Evolutionary conservation across 2,797 vertebrate species (phyloP).

Genomic region (Fringilla coelebs): DNA sequence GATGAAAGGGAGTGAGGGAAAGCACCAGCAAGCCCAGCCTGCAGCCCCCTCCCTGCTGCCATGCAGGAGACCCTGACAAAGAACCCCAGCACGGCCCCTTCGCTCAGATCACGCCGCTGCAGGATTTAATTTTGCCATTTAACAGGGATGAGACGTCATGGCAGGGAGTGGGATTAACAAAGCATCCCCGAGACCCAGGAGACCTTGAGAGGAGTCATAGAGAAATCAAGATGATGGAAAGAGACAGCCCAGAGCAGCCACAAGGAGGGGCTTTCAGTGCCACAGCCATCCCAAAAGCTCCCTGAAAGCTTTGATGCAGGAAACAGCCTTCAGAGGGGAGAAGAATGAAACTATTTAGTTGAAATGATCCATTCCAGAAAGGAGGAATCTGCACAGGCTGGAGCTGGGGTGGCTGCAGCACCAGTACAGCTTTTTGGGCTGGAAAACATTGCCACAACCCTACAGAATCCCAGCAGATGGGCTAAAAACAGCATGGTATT

Average conservation of each 20-base stretch:
- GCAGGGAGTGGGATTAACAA: background rate
- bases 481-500: background rate
- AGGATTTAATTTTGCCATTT: background rate
- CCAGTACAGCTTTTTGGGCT: background rate
- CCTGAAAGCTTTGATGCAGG: background rate
- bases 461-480: background rate
- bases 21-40: background rate
- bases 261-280: background rate
- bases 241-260: background rate
- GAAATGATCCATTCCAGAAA: background rate
- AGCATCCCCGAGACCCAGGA: background rate
- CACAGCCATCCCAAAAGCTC: background rate
- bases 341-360: background rate
- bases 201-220: background rate
- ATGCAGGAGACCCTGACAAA: background rate
- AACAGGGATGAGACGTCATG: background rate
- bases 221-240: background rate
- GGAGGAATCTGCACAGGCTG: background rate
- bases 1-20: background rate
- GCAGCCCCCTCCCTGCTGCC: background rate
- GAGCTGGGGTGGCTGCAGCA: background rate
- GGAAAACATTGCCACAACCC: background rate
- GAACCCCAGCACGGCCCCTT: background rate
- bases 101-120: rapidly evolving
- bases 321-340: background rate